Conservation (phyloP, 2,797 vertebrate species). For the Ateles fusciceps region DNA sequence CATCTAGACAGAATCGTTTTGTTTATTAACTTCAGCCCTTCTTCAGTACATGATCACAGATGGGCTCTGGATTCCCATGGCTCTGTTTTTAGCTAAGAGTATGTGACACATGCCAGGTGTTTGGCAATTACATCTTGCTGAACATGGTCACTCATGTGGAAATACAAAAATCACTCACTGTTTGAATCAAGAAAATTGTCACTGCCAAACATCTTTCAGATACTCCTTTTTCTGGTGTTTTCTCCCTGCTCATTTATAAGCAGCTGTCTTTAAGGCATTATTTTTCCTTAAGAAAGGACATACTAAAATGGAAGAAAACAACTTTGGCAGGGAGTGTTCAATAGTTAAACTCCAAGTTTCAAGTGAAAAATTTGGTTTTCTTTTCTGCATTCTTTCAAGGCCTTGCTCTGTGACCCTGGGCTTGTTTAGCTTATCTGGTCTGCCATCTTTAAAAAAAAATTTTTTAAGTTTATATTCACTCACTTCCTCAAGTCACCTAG, state of each 20-base stretch:
- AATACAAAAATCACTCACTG: conserved; percentile 59
- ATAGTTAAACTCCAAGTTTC: conserved; percentile 9
- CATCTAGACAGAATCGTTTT: not conserved
- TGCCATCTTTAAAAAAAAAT: conserved; percentile 40
- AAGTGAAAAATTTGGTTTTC: not conserved
- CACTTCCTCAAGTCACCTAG: conserved; percentile 14
- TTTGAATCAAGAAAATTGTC: conserved; percentile 73
- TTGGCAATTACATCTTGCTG: conserved; percentile 60
- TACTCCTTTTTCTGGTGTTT: conserved; percentile 40
- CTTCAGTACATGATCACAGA: not conserved
- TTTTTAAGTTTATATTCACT: conserved; percentile 30
- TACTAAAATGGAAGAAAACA: conserved; percentile 11
- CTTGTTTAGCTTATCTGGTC: conserved; percentile 35
- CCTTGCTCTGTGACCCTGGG: not conserved
- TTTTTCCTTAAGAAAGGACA: conserved; percentile 59
- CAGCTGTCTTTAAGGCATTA: conserved; percentile 60
- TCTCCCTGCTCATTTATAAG: not conserved
- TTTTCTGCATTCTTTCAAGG: conserved; percentile 49
- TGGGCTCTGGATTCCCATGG: not conserved
- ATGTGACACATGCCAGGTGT: conserved; percentile 66
- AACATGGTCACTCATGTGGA: conserved; percentile 60
- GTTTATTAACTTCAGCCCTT: conserved; percentile 11
- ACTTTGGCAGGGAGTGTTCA: not conserved
- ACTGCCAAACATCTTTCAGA: not conserved
- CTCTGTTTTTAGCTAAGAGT: conserved; percentile 19